Percentiles rank a stretch among this genome's conserved stretches.
Evolutionary conservation across 2,888 invertebrate species (phyloP).

Genomic region (Bombylius major): DNA sequence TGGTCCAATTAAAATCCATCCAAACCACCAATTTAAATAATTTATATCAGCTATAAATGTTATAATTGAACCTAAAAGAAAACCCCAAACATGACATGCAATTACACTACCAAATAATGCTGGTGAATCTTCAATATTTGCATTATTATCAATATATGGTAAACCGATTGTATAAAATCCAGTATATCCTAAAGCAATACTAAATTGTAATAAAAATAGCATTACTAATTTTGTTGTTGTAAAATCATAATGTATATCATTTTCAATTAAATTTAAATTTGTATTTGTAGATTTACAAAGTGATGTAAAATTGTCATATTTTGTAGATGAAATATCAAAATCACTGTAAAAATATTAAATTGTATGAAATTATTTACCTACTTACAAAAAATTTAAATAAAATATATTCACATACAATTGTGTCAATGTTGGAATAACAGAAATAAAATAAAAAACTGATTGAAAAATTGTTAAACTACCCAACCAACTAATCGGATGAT

Average conservation of each 20-base stretch:
- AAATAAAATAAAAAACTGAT: constrained; percentile 37
- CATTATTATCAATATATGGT: constrained; percentile 49
- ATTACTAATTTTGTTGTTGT: constrained; percentile 30
- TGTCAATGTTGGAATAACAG: constrained; percentile 44
- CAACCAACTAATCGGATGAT: constrained; percentile 47
- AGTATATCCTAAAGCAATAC: constrained; percentile 37
- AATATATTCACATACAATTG: constrained; percentile 28
- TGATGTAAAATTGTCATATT: constrained; percentile 4
- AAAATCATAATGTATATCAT: constrained; percentile 19
- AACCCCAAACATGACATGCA: constrained; percentile 29
- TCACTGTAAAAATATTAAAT: background rate
- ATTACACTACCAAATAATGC: constrained; percentile 35
- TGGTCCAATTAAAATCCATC: constrained; percentile 41
- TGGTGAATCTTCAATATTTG: constrained; percentile 39
- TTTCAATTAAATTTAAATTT: background rate
- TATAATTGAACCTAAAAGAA: constrained; percentile 33
- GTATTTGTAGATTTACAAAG: background rate
- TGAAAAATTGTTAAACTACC: constrained; percentile 44
- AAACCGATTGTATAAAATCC: constrained; percentile 44
- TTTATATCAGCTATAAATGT: constrained; percentile 26
- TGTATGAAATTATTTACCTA: background rate
- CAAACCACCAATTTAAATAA: constrained; percentile 36
- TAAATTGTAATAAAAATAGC: constrained; percentile 39
- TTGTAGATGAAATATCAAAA: constrained; percentile 1
- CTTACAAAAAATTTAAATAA: background rate